Evolutionary conservation across 2,113 vertebrate species (phyloP), one percentile per base, ranked within the genome.

Genomic region (Nematolebias whitei): DNA sequence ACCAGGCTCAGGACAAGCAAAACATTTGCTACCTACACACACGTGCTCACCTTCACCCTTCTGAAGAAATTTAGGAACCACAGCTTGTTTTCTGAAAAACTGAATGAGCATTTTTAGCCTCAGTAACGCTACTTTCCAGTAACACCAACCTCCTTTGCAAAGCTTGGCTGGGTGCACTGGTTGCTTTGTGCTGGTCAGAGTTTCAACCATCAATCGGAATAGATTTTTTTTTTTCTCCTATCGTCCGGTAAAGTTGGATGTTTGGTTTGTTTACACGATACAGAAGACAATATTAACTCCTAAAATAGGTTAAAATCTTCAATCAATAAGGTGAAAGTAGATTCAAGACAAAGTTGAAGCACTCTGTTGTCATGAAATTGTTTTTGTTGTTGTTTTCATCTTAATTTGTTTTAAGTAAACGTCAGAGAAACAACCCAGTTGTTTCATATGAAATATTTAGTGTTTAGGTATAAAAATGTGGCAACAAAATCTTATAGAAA

Each of bases 151-250:
- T 63, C 65, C 72, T 60, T 82, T 50, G 24, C 24, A 43, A 56
- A 62, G 49, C n/a, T 23, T 48, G 63, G 56, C 74, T 71, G 20
- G 26, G 57, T 78, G 77, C 64, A 26, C 53, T 71, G 74, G 79
- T 85, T 81, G 77, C 77, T 61, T 47, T 58, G 19, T 38, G 43
- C 54, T 18, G 63, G 64, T 44, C 64, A 69, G 41, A 55, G 35
- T 74, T 39, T 50, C 29, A 24, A 50, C 59, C 29, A 64, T 39
- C 57, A 68, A n/a, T 73, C 54, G 35, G 7, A 29, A 60, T 39
- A 29, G 14, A n/a, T 22, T 68, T n/a, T 39, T 48, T 16, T 9
- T 4, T 39, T 1, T 23, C 43, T 29, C 38, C 52, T 8, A 6
- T 55, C 38, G 38, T 29, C 14, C 44, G 16, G 22, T 44, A 26